Evolutionary conservation across 1,140 invertebrate genomes (phyloP), one percentile per base, ranked within the genome.

Genomic region (Procambarus clarkii): DNA sequence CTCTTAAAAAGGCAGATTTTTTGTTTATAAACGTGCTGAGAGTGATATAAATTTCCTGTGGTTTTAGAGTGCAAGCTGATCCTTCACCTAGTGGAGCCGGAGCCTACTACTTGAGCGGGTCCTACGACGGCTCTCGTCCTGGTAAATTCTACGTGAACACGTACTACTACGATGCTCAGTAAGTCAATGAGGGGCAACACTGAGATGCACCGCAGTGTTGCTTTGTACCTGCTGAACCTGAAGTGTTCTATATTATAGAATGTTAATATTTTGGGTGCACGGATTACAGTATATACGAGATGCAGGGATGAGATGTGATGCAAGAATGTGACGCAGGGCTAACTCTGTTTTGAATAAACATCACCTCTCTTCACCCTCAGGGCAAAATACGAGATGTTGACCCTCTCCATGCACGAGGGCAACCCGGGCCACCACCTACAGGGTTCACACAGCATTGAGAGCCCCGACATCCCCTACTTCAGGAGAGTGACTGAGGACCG

Each of bases 401-500:
- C 94, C 18, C 81, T 95, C 34, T 93, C 94, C 79, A 86, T 95
- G 9, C 95, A 95, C 76, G 95, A 95, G 91, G 94, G 94, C 2
- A 93, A 93, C 80, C 95, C 95, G 0, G 95, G 95, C 7, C 95
- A 95, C 92, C 95, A 95, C 93, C 91, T 95, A 24, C 94, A 95
- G 93, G 94, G 94, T 86, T 85, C 93, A 8, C 92, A 92, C 84
- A 78, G 92, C 74, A 91, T 94, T 79, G 93, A 93, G 48, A 77
- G 71, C 44, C 46, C 48, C n/a, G 76, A 82, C 71, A 90, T 90
- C 8, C 88, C 88, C 9, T 90, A 54, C 88, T 90, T 90, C 88
- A 90, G 88, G 69, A 74, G 88, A n/a, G 88, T 84, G 0, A 84
- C 24, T 1, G 88, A 90, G 48, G 88, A 90, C 71, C 45, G 88